Conservation (phyloP, 2,797 vertebrate species). For the Chiropotes sagulatus region DNA sequence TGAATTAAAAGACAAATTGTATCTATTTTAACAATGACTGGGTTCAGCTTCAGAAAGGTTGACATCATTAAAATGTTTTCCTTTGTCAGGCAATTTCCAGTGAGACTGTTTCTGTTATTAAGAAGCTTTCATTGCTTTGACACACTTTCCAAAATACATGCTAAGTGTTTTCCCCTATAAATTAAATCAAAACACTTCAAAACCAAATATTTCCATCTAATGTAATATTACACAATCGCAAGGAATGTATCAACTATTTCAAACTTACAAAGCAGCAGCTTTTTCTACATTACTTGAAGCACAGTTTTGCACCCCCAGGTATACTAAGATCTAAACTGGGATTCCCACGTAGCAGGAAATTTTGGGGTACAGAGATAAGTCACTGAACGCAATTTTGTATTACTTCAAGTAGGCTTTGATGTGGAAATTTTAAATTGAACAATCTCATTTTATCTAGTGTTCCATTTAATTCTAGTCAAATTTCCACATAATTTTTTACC, state of each 20-base stretch:
- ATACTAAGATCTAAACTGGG: background rate
- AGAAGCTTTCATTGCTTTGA: constrained; percentile 60
- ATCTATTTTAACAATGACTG: constrained; percentile 79
- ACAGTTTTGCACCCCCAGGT: background rate
- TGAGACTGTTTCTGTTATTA: constrained; percentile 47
- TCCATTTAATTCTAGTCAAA: background rate
- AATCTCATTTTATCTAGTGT: background rate
- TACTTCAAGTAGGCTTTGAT: background rate
- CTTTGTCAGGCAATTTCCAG: constrained; percentile 68
- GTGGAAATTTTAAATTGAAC: constrained; percentile 22
- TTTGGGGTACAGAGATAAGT: background rate
- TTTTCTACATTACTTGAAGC: background rate
- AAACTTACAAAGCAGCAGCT: background rate
- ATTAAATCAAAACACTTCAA: constrained; percentile 63
- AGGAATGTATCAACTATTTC: background rate
- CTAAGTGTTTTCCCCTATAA: constrained; percentile 43
- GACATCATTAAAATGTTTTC: constrained; percentile 59
- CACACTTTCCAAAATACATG: constrained; percentile 54
- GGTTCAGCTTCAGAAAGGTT: constrained; percentile 42
- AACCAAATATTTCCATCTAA: constrained; percentile 58
- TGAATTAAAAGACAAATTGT: constrained; percentile 72
- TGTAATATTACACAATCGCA: background rate
- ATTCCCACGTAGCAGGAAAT: background rate
- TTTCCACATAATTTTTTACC: background rate
- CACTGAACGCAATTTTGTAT: background rate